A percentile compares a stretch with the other conserved stretches of the same genome.
Evolutionary conservation across 2,888 invertebrate species (phyloP).

Genomic region (Arge pagana): DNA sequence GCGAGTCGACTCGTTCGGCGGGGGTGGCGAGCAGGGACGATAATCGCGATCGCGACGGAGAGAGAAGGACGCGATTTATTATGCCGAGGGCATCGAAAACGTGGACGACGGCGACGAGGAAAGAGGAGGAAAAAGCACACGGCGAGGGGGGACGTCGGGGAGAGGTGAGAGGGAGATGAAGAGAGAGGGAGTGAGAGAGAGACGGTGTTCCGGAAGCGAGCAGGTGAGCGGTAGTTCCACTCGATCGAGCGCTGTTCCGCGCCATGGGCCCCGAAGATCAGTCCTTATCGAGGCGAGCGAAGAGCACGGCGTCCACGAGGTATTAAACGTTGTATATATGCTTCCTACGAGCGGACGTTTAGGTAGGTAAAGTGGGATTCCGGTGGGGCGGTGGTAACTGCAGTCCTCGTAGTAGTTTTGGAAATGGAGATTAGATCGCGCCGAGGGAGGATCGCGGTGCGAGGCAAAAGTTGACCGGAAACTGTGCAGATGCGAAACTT

Average conservation of each 20-base stretch:
- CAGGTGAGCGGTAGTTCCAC: slow-evolving; percentile 59
- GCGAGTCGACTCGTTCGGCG: no score
- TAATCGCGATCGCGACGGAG: no score
- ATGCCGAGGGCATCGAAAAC: no score
- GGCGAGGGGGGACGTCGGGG: slow-evolving; percentile 13
- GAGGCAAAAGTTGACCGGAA: no score
- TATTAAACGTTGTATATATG: background rate
- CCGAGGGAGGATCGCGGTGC: no score
- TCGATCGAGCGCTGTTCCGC: slow-evolving; percentile 57
- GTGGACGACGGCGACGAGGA: background rate
- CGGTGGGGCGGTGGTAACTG: no score
- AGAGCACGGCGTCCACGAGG: slow-evolving; percentile 1
- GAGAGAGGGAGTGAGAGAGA: slow-evolving; percentile 3
- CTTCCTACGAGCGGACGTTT: background rate
- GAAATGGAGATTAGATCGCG: no score
- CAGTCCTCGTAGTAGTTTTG: no score
- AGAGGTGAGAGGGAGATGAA: background rate
- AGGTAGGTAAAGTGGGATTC: no score
- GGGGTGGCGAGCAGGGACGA: no score
- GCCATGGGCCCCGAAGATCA: slow-evolving; percentile 55
- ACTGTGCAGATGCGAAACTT: no score
- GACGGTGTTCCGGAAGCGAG: slow-evolving; percentile 56
- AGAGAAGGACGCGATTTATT: no score
- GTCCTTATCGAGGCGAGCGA: slow-evolving; percentile 27
- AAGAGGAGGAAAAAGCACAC: background rate